These are phyloP conservation scores for Lochmaea crataegi DNA, from an alignment of 2,888 invertebrate species.

Conservation along the genomic window DNA sequence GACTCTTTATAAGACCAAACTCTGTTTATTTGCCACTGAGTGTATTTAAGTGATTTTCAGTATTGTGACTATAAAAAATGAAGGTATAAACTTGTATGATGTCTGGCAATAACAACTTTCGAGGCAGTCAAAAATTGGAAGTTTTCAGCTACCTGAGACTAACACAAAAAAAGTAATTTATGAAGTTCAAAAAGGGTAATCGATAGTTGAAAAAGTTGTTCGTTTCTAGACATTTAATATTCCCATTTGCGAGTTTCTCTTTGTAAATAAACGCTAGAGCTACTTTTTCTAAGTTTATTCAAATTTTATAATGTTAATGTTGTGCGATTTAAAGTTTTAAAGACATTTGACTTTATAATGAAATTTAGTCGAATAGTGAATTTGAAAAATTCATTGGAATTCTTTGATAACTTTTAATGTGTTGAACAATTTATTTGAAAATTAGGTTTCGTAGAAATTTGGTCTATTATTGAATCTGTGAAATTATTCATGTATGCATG, in stretches of 20 bases:
- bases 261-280: slow-evolving; percentile 29
- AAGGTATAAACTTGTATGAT: no score
- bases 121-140: slow-evolving; percentile 13
- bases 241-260: slow-evolving; percentile 33
- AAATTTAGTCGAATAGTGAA: slow-evolving; percentile 20
- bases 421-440: not conserved
- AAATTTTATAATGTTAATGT: slow-evolving; percentile 29
- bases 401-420: not conserved
- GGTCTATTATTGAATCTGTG: no score
- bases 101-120: not conserved
- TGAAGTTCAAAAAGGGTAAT: slow-evolving; percentile 18
- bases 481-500: no score
- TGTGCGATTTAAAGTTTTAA: slow-evolving; percentile 27
- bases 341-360: slow-evolving; percentile 32
- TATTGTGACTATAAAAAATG: no score
- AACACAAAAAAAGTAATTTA: slow-evolving; percentile 17
- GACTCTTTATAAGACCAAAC: no score
- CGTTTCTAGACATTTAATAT: slow-evolving; percentile 33
- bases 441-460: no score
- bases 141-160: slow-evolving; percentile 12
- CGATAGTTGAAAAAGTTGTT: slow-evolving; percentile 33
- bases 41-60: not conserved
- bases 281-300: slow-evolving; percentile 30
- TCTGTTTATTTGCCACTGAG: no score
- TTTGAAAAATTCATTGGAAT: slow-evolving; percentile 4